Conservation (phyloP, 2,888 invertebrate genomes). For the Andricus quercusramuli region DNA sequence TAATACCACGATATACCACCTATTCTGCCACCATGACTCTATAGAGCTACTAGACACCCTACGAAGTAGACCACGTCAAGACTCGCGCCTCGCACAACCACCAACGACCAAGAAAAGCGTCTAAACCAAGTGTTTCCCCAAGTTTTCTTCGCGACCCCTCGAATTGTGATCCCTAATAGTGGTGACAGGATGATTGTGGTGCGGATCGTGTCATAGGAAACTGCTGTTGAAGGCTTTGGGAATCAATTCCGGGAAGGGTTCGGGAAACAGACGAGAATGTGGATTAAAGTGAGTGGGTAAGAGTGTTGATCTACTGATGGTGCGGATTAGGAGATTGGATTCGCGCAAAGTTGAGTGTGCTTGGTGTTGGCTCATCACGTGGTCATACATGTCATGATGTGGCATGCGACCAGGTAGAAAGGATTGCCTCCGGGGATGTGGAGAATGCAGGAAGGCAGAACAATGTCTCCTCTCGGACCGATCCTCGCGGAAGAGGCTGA, state of each 20-base stretch:
- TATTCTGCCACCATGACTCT: constrained; percentile 75
- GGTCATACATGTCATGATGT: constrained; percentile 31
- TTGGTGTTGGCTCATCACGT: constrained; percentile 34
- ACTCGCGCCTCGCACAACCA: constrained; percentile 4
- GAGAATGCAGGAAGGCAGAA: constrained; percentile 73
- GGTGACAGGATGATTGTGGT: neutral
- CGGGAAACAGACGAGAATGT: constrained; percentile 34
- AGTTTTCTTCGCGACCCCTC: constrained; percentile 1
- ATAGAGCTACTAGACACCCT: constrained; percentile 63
- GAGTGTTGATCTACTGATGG: constrained; percentile 26
- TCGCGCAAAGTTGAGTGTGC: constrained; percentile 18
- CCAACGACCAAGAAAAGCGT: constrained; percentile 3
- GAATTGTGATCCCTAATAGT: constrained; percentile 10
- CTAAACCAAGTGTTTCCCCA: constrained; percentile 9
- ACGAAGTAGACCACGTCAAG: constrained; percentile 62
- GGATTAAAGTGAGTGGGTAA: constrained; percentile 47
- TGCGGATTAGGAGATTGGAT: constrained; percentile 12
- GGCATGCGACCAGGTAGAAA: constrained; percentile 59
- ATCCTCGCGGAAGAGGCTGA: constrained; percentile 65
- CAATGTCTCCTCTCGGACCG: constrained; percentile 69
- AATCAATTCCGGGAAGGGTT: constrained; percentile 18
- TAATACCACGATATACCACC: constrained; percentile 75
- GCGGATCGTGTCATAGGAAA: constrained; percentile 3
- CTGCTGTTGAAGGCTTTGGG: neutral
- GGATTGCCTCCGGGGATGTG: constrained; percentile 63